A percentile compares a stretch with the other conserved stretches of the same genome.
Conservation (phyloP, 2,113 vertebrate genomes). For the Nematolebias whitei region DNA sequence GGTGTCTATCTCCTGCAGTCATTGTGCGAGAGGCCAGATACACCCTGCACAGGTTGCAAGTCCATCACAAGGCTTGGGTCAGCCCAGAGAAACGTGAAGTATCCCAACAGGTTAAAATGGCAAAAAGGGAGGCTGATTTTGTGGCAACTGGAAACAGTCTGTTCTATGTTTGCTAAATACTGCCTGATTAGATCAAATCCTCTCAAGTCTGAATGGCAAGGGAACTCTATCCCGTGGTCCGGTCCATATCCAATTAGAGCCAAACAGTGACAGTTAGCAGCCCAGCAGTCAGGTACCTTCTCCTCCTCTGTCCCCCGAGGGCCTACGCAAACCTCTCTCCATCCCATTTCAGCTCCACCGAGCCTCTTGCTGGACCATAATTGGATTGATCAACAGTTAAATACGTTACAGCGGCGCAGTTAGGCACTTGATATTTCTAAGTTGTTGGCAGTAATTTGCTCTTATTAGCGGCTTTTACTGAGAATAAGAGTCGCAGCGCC, state of each 20-base stretch:
- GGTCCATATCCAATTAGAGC: conserved; percentile 85
- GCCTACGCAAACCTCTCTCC: conserved; percentile 48
- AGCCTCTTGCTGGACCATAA: conserved; percentile 72
- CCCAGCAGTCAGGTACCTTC: conserved; percentile 84
- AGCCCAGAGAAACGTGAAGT: conserved; percentile 3
- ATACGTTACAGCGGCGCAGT: conserved; percentile 86
- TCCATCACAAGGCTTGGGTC: neutral
- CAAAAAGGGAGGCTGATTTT: conserved; percentile 22
- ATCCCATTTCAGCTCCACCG: conserved; percentile 63
- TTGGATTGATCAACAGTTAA: conserved; percentile 88
- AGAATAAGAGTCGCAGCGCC: conserved; percentile 86
- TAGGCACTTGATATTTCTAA: conserved; percentile 88
- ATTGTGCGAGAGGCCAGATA: no score
- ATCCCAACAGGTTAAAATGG: conserved; percentile 13
- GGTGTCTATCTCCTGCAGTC: no score
- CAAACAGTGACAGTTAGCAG: conserved; percentile 82
- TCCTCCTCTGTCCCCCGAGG: conserved; percentile 56
- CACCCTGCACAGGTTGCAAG: no score
- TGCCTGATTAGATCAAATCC: conserved; percentile 69
- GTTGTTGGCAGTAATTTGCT: conserved; percentile 87
- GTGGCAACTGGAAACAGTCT: conserved; percentile 20
- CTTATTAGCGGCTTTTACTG: conserved; percentile 87
- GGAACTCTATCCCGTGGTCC: conserved; percentile 63
- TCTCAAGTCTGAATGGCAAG: conserved; percentile 52
- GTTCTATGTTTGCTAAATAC: conserved; percentile 65